phyloP scores from a whole-genome alignment of 2,888 invertebrate genomes.

The Prosapia bicincta region DNA sequence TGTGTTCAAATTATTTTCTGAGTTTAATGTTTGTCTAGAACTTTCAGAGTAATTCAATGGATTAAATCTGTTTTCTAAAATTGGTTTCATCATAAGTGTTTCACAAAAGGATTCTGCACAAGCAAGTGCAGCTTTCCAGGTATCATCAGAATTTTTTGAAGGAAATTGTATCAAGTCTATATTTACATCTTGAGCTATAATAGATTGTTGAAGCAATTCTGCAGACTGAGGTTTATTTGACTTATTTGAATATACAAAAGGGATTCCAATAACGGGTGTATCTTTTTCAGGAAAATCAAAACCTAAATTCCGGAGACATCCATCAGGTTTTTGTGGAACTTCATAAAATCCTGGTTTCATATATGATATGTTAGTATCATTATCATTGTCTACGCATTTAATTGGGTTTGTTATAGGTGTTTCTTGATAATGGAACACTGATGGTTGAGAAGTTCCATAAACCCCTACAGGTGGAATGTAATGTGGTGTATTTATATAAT shows the following conservation, averaged over 20 bases:
- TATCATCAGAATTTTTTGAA: neutral
- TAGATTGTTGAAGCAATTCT: neutral
- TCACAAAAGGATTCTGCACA: constrained; percentile 9
- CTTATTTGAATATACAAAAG: constrained; percentile 5
- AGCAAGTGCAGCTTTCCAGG: constrained; percentile 15
- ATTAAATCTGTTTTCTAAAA: neutral
- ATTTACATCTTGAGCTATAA: neutral
- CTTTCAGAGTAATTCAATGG: neutral
- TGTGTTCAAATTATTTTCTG: neutral
- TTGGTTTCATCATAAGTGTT: neutral
- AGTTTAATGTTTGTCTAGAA: neutral
- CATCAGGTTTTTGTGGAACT: constrained; percentile 22
- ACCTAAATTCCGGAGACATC: neutral
- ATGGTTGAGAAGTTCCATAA: neutral
- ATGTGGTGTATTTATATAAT: neutral
- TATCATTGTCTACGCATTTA: constrained; percentile 7
- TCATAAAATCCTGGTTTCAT: constrained; percentile 29
- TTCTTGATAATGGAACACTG: neutral
- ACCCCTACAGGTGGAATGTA: neutral
- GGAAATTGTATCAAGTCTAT: too few species aligned
- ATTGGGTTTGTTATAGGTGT: constrained; percentile 9
- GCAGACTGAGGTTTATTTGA: neutral
- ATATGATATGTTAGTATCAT: constrained; percentile 9
- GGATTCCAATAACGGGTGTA: constrained; percentile 10
- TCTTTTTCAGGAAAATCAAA: constrained; percentile 10